phyloP scores from a whole-genome alignment of 2,888 invertebrate species.

The Bombylius discolor region DNA sequence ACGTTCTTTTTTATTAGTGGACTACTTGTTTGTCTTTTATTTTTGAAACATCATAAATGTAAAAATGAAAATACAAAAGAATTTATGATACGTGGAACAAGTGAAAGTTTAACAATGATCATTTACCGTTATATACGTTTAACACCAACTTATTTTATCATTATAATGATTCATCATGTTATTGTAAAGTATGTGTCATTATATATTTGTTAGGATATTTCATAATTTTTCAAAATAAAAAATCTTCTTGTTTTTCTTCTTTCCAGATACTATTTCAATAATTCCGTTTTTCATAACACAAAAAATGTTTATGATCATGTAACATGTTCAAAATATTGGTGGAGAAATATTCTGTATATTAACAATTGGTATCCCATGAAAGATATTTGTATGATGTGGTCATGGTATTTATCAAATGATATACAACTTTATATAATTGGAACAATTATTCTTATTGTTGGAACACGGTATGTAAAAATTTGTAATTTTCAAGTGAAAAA shows the following conservation, averaged over 20 bases:
- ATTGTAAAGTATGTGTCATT: slow-evolving; percentile 37
- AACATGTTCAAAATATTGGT: slow-evolving; percentile 68
- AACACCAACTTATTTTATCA: slow-evolving; percentile 70
- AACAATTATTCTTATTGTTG: slow-evolving; percentile 49
- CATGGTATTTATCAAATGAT: slow-evolving; percentile 72
- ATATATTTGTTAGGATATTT: too few relatives aligned
- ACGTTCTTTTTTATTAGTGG: slow-evolving; percentile 82
- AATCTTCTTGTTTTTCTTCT: neutral
- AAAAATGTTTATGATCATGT: slow-evolving; percentile 55
- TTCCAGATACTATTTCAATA: slow-evolving; percentile 50
- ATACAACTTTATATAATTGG: slow-evolving; percentile 65
- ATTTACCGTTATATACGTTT: slow-evolving; percentile 56
- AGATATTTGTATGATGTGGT: slow-evolving; percentile 73
- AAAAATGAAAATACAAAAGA: slow-evolving; percentile 14
- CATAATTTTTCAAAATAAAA: neutral
- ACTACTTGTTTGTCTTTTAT: slow-evolving; percentile 57
- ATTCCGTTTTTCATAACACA: slow-evolving; percentile 56
- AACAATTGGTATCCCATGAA: slow-evolving; percentile 64
- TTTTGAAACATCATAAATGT: slow-evolving; percentile 31
- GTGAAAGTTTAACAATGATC: slow-evolving; percentile 29
- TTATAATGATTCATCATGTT: slow-evolving; percentile 61
- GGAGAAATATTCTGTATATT: slow-evolving; percentile 71
- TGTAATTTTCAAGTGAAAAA: neutral
- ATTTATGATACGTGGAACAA: slow-evolving; percentile 20
- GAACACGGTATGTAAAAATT: slow-evolving; percentile 46